phyloP scores from a whole-genome alignment of 2,113 vertebrate genomes.

The Lepisosteus oculatus region DNA sequence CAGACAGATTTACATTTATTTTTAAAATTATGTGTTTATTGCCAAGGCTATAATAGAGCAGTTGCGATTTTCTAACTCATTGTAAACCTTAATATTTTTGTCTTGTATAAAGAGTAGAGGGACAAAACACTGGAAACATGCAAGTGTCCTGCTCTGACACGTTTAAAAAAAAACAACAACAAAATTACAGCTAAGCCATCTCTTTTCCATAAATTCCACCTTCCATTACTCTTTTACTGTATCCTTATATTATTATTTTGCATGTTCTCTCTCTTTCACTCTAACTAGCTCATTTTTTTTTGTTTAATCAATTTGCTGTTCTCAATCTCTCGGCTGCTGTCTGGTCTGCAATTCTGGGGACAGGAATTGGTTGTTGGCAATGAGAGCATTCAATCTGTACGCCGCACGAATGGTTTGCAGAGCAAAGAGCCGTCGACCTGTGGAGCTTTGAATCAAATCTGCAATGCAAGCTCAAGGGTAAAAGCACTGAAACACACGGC shows the following conservation, averaged over 20 bases:
- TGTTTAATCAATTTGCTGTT: slow-evolving; percentile 33
- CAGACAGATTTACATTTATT: too few relatives aligned
- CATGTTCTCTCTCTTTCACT: not conserved
- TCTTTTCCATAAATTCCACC: slow-evolving; percentile 42
- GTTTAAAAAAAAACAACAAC: too few relatives aligned
- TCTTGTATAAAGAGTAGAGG: not conserved
- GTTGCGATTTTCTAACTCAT: too few relatives aligned
- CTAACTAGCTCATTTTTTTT: not conserved
- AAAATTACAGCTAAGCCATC: not conserved
- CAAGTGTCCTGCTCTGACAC: too few relatives aligned
- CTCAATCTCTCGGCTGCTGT: slow-evolving; percentile 49
- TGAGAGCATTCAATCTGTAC: slow-evolving; percentile 48
- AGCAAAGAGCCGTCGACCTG: slow-evolving; percentile 53
- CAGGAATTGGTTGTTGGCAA: slow-evolving; percentile 52
- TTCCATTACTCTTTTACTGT: slow-evolving; percentile 46
- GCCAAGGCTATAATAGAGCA: too few relatives aligned
- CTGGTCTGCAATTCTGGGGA: slow-evolving; percentile 55
- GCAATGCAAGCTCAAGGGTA: slow-evolving; percentile 58
- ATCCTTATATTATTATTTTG: not conserved
- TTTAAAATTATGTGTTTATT: too few relatives aligned
- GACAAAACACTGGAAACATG: too few relatives aligned
- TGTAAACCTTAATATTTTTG: not conserved
- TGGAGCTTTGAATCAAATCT: slow-evolving; percentile 60
- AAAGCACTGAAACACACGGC: slow-evolving; percentile 44
- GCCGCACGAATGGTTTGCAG: slow-evolving; percentile 55